These are phyloP conservation scores for Euzophera pinguis DNA, from an alignment of 2,888 invertebrate genomes.

Conservation along the genomic window DNA sequence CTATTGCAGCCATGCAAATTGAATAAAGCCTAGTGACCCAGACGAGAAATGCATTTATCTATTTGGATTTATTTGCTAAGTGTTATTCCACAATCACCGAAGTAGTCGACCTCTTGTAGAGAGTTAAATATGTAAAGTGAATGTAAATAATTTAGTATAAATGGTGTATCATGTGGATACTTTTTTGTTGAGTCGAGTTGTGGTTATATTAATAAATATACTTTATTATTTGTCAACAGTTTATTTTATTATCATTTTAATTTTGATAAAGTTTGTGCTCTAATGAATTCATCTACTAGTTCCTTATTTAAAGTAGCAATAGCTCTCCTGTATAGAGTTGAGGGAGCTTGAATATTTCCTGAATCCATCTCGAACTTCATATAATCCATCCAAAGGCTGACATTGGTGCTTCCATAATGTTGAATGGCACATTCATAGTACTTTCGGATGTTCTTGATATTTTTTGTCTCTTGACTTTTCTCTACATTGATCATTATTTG, in stretches of 20 bases:
- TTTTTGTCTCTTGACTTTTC: slow-evolving; percentile 57
- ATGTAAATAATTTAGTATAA: slow-evolving; percentile 75
- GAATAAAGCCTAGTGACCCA: slow-evolving; percentile 46
- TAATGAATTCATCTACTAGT: slow-evolving; percentile 75
- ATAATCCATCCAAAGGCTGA: slow-evolving; percentile 86
- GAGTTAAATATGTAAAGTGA: slow-evolving; percentile 55
- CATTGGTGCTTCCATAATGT: slow-evolving; percentile 83
- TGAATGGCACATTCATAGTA: slow-evolving; percentile 82
- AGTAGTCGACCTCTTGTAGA: slow-evolving; percentile 60
- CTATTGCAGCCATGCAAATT: slow-evolving; percentile 62
- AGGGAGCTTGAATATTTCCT: slow-evolving; percentile 78
- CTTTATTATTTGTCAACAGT: slow-evolving; percentile 58
- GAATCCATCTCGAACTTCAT: slow-evolving; percentile 84
- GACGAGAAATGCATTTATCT: slow-evolving; percentile 63
- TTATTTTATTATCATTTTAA: slow-evolving; percentile 45
- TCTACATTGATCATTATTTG: slow-evolving; percentile 81
- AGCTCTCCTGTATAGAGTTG: slow-evolving; percentile 82
- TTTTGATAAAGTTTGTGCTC: slow-evolving; percentile 73
- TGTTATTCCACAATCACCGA: slow-evolving; percentile 74
- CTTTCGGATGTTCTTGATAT: slow-evolving; percentile 74
- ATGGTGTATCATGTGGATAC: slow-evolving; percentile 68
- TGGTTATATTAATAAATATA: slow-evolving; percentile 70
- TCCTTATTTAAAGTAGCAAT: slow-evolving; percentile 76
- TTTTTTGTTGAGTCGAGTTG: slow-evolving; percentile 64
- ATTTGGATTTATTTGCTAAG: slow-evolving; percentile 71